phyloP scores from a whole-genome alignment of 1,140 invertebrate species.

The Caenorhabditis latens region DNA sequence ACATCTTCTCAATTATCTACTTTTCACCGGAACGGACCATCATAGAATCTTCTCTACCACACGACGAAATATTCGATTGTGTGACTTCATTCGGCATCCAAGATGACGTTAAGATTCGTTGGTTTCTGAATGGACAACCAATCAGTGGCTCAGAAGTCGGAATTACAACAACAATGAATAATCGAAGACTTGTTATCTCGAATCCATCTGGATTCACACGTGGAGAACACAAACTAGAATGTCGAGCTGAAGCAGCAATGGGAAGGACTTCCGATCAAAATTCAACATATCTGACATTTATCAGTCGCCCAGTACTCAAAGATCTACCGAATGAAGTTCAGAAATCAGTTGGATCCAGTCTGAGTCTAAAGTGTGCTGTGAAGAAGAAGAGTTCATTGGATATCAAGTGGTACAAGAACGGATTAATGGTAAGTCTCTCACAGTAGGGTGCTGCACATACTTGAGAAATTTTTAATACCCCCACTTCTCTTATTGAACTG shows the following conservation, averaged over 20 bases:
- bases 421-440: slow-evolving; percentile 65
- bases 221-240: slow-evolving; percentile 56
- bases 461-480: slow-evolving; percentile 35
- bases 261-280: slow-evolving; percentile 58
- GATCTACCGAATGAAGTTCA: slow-evolving; percentile 43
- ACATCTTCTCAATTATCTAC: slow-evolving; percentile 54
- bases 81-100: slow-evolving; percentile 49
- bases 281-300: slow-evolving; percentile 43
- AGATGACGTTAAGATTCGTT: slow-evolving; percentile 27
- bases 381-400: slow-evolving; percentile 69
- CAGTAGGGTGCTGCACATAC: neutral
- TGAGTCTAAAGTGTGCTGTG: slow-evolving; percentile 66
- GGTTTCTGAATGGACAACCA: slow-evolving; percentile 57
- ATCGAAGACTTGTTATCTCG: slow-evolving; percentile 38
- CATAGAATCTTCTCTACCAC: neutral
- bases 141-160: slow-evolving; percentile 41
- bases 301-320: slow-evolving; percentile 18
- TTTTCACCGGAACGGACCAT: slow-evolving; percentile 34
- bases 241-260: slow-evolving; percentile 28
- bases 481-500: neutral
- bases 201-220: slow-evolving; percentile 49
- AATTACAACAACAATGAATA: slow-evolving; percentile 14
- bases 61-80: slow-evolving; percentile 50
- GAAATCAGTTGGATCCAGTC: slow-evolving; percentile 5
- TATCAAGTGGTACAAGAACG: slow-evolving; percentile 70